Evolutionary conservation across 2,888 invertebrate species (phyloP).

Genomic region (Spisula subtruncata): DNA sequence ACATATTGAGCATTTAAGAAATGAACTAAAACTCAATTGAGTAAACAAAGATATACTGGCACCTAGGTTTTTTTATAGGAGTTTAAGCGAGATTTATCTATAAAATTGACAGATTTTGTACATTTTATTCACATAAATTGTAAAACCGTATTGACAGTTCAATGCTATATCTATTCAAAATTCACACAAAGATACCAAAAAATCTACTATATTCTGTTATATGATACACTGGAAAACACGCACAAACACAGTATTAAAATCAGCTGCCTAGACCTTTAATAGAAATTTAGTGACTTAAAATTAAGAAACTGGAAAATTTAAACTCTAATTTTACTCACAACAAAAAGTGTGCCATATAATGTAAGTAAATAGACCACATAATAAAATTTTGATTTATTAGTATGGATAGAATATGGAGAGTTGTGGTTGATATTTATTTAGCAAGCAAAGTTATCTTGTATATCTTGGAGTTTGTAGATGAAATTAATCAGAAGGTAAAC

Average conservation of each 20-base stretch:
- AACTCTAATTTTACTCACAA: neutral
- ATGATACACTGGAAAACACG: neutral
- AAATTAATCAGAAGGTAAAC: slow-evolving; percentile 1
- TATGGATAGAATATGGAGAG: slow-evolving; percentile 6
- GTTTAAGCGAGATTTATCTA: neutral
- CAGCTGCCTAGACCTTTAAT: neutral
- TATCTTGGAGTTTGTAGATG: neutral
- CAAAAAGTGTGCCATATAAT: neutral
- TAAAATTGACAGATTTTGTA: slow-evolving; percentile 13
- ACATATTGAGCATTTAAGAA: slow-evolving; percentile 3
- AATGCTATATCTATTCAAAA: slow-evolving; percentile 20
- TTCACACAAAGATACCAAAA: slow-evolving; percentile 23
- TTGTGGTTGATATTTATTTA: slow-evolving; percentile 15
- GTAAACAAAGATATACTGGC: neutral
- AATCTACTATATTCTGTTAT: neutral
- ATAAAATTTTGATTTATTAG: slow-evolving; percentile 16
- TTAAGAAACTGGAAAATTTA: neutral
- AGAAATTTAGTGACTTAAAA: neutral
- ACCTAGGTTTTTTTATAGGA: neutral
- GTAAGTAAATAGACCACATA: neutral
- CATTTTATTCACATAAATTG: slow-evolving; percentile 12
- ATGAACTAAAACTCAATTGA: slow-evolving; percentile 12
- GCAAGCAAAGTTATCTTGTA: slow-evolving; percentile 13
- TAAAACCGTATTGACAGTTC: neutral
- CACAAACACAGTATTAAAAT: neutral